Evolutionary conservation across 2,113 vertebrate species (phyloP).

Genomic region (Hippoglossus stenolepis): DNA sequence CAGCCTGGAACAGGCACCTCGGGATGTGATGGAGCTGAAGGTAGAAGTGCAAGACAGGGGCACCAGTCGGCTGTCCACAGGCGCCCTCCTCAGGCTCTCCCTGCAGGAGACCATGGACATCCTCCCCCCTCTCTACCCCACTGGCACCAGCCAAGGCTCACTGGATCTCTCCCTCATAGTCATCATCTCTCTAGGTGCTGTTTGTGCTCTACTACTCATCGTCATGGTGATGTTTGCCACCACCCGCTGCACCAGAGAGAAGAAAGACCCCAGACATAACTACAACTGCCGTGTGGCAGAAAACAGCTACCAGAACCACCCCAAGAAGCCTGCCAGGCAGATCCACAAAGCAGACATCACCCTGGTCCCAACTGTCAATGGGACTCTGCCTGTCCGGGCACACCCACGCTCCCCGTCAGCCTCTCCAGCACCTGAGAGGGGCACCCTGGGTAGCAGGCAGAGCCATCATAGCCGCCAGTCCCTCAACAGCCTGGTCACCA

Average conservation of each 20-base stretch:
- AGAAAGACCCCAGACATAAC: constrained; percentile 92
- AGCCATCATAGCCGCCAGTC: constrained; percentile 97
- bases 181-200: constrained; percentile 93
- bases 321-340: constrained; percentile 94
- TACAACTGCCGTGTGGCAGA: constrained; percentile 97
- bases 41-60: constrained; percentile 94
- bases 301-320: constrained; percentile 96
- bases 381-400: constrained; percentile 91
- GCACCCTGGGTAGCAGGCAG: constrained; percentile 90
- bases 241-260: constrained; percentile 90
- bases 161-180: constrained; percentile 94
- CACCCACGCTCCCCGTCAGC: constrained; percentile 92
- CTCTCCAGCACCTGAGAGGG: constrained; percentile 91
- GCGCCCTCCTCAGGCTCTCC: constrained; percentile 86
- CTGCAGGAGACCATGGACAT: constrained; percentile 86
- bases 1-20: constrained; percentile 85
- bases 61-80: constrained; percentile 86
- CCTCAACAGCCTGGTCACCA: constrained; percentile 96
- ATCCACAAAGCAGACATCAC: constrained; percentile 99
- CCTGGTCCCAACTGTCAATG: constrained; percentile 91
- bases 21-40: constrained; percentile 87
- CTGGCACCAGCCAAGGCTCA: constrained; percentile 83
- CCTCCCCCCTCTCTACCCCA: constrained; percentile 84
- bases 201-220: constrained; percentile 91
- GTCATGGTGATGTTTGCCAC: constrained; percentile 97